Conservation (phyloP, 2,797 vertebrate genomes). For the Champsocephalus gunnari region DNA sequence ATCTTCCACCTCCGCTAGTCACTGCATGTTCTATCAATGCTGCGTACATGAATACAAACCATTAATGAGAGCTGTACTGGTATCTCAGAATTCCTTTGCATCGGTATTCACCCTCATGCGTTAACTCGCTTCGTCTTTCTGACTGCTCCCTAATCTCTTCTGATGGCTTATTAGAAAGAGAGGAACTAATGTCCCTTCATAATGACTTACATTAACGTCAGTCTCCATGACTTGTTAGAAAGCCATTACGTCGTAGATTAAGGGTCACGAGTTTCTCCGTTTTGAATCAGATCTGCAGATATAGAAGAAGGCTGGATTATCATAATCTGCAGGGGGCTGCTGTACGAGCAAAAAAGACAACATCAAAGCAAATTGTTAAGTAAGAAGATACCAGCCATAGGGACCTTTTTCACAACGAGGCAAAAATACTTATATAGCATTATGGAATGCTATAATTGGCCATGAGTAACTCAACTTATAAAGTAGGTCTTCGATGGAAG, state of each 20-base stretch:
- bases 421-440: not conserved
- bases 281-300: slow-evolving; percentile 5
- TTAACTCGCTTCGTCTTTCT: not conserved
- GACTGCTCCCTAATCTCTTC: slow-evolving; percentile 6
- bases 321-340: not conserved
- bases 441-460: not conserved
- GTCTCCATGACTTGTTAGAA: slow-evolving; percentile 19
- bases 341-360: not conserved
- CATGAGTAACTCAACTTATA: not conserved
- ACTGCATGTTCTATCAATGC: not conserved
- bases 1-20: too few relatives aligned
- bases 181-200: not conserved
- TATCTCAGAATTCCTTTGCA: not conserved
- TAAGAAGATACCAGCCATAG: not conserved
- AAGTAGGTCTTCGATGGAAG: too few relatives aligned
- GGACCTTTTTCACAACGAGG: not conserved
- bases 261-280: not conserved
- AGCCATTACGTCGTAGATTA: slow-evolving; percentile 13
- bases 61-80: too few relatives aligned
- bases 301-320: not conserved
- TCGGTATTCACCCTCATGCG: not conserved
- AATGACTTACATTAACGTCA: slow-evolving; percentile 8
- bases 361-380: not conserved
- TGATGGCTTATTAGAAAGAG: slow-evolving; percentile 22
- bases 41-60: too few relatives aligned